Evolutionary conservation across 2,888 invertebrate species (phyloP).

Genomic region (Unio delphinus): DNA sequence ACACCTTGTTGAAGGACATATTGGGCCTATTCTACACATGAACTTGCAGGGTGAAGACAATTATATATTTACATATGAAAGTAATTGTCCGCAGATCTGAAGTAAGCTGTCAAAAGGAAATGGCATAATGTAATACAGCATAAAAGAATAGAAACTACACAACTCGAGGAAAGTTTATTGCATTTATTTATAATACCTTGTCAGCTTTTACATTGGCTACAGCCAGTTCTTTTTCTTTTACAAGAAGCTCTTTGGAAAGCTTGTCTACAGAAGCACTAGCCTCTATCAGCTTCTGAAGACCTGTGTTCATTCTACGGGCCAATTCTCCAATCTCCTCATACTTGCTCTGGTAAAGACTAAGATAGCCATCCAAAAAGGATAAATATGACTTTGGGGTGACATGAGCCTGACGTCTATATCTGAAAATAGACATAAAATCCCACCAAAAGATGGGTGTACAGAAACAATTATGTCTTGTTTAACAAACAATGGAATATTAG

Average conservation of each 20-base stretch:
- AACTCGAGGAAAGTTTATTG: neutral
- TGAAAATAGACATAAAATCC: conserved; percentile 41
- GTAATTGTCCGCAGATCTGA: too few relatives aligned
- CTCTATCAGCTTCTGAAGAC: conserved; percentile 64
- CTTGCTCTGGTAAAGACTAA: conserved; percentile 83
- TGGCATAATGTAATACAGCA: too few relatives aligned
- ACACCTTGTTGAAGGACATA: too few relatives aligned
- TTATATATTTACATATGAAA: too few relatives aligned
- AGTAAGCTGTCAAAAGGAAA: too few relatives aligned
- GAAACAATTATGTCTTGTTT: too few relatives aligned
- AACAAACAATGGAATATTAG: too few relatives aligned
- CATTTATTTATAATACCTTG: conserved; percentile 26
- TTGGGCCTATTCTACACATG: too few relatives aligned
- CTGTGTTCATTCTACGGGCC: conserved; percentile 74
- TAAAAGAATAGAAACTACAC: neutral
- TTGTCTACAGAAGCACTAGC: conserved; percentile 66
- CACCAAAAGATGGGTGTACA: too few relatives aligned
- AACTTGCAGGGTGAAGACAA: too few relatives aligned
- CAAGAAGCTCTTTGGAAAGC: conserved; percentile 68
- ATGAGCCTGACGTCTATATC: conserved; percentile 86
- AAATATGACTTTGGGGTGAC: conserved; percentile 92
- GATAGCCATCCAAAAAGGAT: conserved; percentile 87
- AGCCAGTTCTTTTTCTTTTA: conserved; percentile 68
- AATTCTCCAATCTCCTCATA: conserved; percentile 84
- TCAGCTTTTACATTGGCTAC: conserved; percentile 68